A percentile compares a stretch with the other conserved stretches of the same genome.
Evolutionary conservation across 64 coral and sea anemone species (phyloP).

Genomic region (Montipora capricornis): DNA sequence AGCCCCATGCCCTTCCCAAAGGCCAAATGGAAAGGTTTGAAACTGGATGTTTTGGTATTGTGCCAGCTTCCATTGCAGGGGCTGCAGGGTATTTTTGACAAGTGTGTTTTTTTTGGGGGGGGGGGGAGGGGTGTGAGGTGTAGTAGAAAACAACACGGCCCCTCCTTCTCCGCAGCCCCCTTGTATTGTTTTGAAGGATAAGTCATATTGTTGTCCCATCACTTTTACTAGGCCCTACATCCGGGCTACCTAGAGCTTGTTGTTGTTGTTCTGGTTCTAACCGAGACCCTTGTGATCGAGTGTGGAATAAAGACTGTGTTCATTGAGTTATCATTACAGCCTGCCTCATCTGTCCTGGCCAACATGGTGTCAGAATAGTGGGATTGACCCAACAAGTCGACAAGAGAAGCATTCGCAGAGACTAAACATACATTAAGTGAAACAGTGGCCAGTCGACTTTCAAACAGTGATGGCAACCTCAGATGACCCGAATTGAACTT

Average conservation of each 20-base stretch:
- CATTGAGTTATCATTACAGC: neutral
- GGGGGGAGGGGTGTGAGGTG: no score
- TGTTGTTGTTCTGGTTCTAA: neutral
- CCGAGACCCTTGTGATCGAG: neutral
- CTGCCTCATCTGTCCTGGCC: neutral
- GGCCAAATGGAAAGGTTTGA: no score
- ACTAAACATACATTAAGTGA: neutral
- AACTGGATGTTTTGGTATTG: no score
- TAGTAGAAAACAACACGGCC: no score
- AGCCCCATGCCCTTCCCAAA: no score
- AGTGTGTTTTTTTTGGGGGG: no score
- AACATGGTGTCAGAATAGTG: neutral
- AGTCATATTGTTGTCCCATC: neutral
- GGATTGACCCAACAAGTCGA: neutral
- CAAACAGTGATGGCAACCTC: no score
- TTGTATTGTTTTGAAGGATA: no score
- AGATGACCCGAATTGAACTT: no score
- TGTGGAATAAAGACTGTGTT: neutral
- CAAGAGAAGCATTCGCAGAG: neutral
- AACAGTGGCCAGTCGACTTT: neutral
- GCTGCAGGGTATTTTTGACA: no score
- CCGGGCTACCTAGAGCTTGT: neutral
- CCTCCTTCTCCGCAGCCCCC: no score
- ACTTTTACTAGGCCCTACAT: neutral
- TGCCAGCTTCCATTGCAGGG: no score